These are phyloP conservation scores for Odontophorus gujanensis DNA, from an alignment of 2,113 vertebrate genomes.

Conservation along the genomic window DNA sequence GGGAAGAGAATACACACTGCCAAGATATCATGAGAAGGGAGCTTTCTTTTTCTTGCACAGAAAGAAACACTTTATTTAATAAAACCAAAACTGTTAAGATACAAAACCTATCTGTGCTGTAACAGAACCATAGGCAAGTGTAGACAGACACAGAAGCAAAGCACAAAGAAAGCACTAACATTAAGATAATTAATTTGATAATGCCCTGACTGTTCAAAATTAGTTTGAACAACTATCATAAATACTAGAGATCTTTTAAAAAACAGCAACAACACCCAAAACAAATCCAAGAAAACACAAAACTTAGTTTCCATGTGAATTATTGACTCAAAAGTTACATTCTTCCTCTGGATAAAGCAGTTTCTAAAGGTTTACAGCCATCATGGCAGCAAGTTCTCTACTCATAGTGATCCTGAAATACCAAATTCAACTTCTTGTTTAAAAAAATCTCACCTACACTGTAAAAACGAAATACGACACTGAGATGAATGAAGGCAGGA, in stretches of 20 bases:
- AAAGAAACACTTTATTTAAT: neutral
- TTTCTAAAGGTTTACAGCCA: neutral
- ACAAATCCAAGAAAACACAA: neutral
- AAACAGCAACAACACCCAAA: neutral
- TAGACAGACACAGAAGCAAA: neutral
- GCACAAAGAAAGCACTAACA: neutral
- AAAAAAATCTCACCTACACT: neutral
- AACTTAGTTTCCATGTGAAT: neutral
- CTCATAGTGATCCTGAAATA: neutral
- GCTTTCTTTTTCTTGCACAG: neutral
- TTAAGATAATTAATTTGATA: neutral
- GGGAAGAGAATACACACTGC: neutral
- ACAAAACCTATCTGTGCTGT: neutral
- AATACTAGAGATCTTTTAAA: neutral
- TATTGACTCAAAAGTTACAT: neutral
- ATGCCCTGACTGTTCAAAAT: neutral
- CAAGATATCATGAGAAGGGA: neutral
- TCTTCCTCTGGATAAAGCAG: neutral
- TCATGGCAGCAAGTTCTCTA: neutral
- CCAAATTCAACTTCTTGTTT: neutral
- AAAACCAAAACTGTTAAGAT: neutral
- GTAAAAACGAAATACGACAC: neutral
- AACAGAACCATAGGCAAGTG: neutral
- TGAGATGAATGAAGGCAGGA: neutral
- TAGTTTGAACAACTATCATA: neutral